A percentile compares a stretch with the other conserved stretches of the same genome.
Evolutionary conservation across 1,140 invertebrate species (phyloP).

Genomic region (Brachionus koreanus): DNA sequence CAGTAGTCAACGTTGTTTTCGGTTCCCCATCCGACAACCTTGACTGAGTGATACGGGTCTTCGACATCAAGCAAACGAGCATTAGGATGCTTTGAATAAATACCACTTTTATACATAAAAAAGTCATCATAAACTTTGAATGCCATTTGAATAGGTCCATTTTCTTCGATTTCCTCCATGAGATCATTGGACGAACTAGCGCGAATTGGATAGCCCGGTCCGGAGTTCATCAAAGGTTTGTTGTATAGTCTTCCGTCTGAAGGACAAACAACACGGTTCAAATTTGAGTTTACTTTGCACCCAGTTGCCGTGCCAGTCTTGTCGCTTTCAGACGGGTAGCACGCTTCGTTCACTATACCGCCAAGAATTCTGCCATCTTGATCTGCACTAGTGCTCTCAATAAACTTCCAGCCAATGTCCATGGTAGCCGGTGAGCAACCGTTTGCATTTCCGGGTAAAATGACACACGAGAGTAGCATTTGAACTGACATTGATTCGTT

Average conservation of each 20-base stretch:
- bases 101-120: constrained; percentile 43
- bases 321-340: constrained; percentile 72
- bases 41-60: constrained; percentile 45
- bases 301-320: constrained; percentile 47
- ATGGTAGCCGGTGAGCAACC: constrained; percentile 32
- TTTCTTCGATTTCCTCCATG: constrained; percentile 28
- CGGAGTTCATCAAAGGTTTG: constrained; percentile 14
- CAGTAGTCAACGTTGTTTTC: constrained; percentile 30
- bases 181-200: background rate
- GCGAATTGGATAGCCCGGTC: constrained; percentile 3
- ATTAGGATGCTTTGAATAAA: constrained; percentile 20
- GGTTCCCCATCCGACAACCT: constrained; percentile 59
- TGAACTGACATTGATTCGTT: constrained; percentile 40
- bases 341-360: constrained; percentile 69
- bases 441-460: constrained; percentile 22
- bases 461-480: constrained; percentile 38
- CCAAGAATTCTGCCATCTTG: constrained; percentile 3
- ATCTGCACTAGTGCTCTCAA: background rate
- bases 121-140: constrained; percentile 36
- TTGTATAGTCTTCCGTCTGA: constrained; percentile 14
- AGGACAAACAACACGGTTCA: constrained; percentile 3
- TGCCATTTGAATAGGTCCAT: constrained; percentile 34
- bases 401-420: constrained; percentile 39
- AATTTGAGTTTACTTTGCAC: constrained; percentile 46
- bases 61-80: background rate